Conservation (phyloP, 2,113 vertebrate species). For the Bubo scandiacus region DNA sequence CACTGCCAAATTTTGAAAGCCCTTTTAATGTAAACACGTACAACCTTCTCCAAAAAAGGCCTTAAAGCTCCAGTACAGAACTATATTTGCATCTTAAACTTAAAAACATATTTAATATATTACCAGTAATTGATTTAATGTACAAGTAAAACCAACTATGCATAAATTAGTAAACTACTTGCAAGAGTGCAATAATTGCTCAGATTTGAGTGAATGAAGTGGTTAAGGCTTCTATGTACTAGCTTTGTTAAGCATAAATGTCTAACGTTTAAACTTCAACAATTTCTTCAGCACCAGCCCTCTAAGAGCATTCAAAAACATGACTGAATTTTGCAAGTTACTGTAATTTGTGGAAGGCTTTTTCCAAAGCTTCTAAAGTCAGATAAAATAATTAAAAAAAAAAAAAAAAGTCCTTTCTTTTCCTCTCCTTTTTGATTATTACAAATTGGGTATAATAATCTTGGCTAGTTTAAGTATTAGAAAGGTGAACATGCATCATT, state of each 20-base stretch:
- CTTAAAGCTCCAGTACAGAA: neutral
- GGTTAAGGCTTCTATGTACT: conserved; percentile 8
- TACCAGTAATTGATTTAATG: conserved; percentile 33
- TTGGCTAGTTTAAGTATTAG: neutral
- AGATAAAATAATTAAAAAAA: neutral
- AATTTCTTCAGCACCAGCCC: neutral
- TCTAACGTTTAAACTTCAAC: neutral
- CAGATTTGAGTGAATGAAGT: neutral
- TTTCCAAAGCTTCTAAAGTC: conserved; percentile 1
- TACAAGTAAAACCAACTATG: conserved; percentile 29
- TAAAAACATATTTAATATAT: conserved; percentile 1
- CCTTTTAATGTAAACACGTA: neutral
- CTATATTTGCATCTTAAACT: neutral
- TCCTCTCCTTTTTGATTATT: neutral
- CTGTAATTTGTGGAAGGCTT: conserved; percentile 30
- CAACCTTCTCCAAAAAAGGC: neutral
- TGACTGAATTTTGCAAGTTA: conserved; percentile 73
- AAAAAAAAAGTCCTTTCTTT: neutral
- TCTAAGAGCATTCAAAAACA: neutral
- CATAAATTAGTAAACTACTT: conserved; percentile 40
- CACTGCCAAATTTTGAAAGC: conserved; percentile 30
- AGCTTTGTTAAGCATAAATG: neutral
- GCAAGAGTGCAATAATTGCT: neutral
- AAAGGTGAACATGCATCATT: conserved; percentile 25
- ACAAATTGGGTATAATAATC: neutral